Conservation (phyloP, 2,797 vertebrate genomes). For the Ispidina lecontei region DNA sequence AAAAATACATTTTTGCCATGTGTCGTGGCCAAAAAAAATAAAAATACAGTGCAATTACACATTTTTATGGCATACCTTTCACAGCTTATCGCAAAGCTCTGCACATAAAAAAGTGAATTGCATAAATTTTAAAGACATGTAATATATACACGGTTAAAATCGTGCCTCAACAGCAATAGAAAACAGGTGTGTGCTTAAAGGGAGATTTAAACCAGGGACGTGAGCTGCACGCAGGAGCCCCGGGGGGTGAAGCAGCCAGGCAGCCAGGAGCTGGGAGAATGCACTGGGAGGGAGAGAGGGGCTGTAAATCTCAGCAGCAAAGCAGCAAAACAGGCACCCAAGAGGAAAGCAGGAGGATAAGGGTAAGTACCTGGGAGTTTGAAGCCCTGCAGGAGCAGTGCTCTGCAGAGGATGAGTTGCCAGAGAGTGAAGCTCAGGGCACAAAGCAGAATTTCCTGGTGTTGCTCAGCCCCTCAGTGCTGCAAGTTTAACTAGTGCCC, state of each 20-base stretch:
- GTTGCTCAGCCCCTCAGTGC: background rate
- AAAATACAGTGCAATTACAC: slow-evolving; percentile 51
- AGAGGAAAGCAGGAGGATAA: background rate
- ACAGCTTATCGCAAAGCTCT: background rate
- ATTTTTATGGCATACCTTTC: slow-evolving; percentile 45
- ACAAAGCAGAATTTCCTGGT: background rate
- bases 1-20: background rate
- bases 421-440: background rate
- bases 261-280: background rate
- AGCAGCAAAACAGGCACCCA: background rate
- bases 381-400: background rate
- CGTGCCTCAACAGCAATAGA: slow-evolving; percentile 31
- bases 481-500: background rate
- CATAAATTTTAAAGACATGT: slow-evolving; percentile 61
- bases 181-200: slow-evolving; percentile 54
- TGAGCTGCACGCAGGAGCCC: background rate
- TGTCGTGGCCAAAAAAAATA: background rate
- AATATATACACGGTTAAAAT: slow-evolving; percentile 52
- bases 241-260: background rate
- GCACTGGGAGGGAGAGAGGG: background rate
- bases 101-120: slow-evolving; percentile 55
- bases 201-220: slow-evolving; percentile 15
- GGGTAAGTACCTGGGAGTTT: background rate
- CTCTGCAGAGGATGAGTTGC: background rate
- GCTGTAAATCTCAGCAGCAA: background rate